Conservation (phyloP, 2,113 vertebrate species). For the Leuciscus idus region DNA sequence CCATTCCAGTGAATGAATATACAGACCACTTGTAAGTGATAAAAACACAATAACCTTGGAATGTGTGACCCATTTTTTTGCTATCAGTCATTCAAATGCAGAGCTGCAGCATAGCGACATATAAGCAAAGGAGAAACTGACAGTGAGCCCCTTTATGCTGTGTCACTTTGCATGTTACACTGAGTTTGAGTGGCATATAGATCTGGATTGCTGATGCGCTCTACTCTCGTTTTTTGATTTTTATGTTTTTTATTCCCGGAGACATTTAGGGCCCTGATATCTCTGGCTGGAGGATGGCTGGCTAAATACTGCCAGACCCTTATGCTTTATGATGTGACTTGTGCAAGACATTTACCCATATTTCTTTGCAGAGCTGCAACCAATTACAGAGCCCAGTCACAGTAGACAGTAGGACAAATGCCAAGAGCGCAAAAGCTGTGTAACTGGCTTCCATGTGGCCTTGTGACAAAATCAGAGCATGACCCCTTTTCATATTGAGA, state of each 20-base stretch:
- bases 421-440: slow-evolving; percentile 14
- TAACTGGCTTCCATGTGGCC: slow-evolving; percentile 19
- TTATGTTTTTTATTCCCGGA: background rate
- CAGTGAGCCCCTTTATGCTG: slow-evolving; percentile 20
- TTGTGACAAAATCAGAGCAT: slow-evolving; percentile 9
- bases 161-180: slow-evolving; percentile 33
- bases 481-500: background rate
- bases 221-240: background rate
- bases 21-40: slow-evolving; percentile 5
- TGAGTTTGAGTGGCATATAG: slow-evolving; percentile 22
- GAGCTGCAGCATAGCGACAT: background rate
- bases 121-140: background rate
- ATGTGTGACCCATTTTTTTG: slow-evolving; percentile 12
- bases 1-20: slow-evolving; percentile 1
- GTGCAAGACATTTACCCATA: slow-evolving; percentile 45
- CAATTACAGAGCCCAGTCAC: slow-evolving; percentile 37
- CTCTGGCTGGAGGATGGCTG: slow-evolving; percentile 30
- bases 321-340: slow-evolving; percentile 17
- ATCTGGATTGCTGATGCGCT: slow-evolving; percentile 29
- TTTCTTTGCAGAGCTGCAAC: slow-evolving; percentile 28
- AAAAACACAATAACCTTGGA: slow-evolving; percentile 38
- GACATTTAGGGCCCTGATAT: slow-evolving; percentile 33
- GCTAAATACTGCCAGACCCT: slow-evolving; percentile 24
- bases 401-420: slow-evolving; percentile 21
- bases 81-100: slow-evolving; percentile 40